Evolutionary conservation across 2,113 vertebrate genomes (phyloP).

Genomic region (Siniperca knerii): DNA sequence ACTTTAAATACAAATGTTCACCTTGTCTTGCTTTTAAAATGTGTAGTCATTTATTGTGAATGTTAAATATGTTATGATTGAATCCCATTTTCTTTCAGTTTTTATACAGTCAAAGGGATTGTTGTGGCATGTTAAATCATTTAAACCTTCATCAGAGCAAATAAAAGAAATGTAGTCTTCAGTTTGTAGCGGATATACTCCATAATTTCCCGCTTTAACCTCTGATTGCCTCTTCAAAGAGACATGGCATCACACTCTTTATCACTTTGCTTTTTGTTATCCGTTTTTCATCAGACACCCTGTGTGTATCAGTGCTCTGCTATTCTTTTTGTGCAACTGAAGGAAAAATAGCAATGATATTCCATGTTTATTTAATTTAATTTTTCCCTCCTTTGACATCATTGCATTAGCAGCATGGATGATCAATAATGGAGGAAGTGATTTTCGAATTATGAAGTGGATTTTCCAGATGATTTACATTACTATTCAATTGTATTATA

Average conservation of each 20-base stretch:
- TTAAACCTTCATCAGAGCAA: slow-evolving; percentile 51
- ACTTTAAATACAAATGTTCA: slow-evolving; percentile 33
- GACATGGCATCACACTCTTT: slow-evolving; percentile 23
- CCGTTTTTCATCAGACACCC: slow-evolving; percentile 48
- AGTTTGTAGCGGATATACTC: slow-evolving; percentile 22
- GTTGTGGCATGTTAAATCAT: slow-evolving; percentile 43
- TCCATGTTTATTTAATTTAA: slow-evolving; percentile 66
- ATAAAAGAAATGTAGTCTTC: slow-evolving; percentile 27
- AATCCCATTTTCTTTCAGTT: slow-evolving; percentile 34
- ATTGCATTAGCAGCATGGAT: slow-evolving; percentile 64
- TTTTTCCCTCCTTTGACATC: slow-evolving; percentile 55
- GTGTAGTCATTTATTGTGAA: neutral
- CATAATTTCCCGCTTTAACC: slow-evolving; percentile 50
- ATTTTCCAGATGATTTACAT: slow-evolving; percentile 63
- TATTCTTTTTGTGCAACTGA: slow-evolving; percentile 44
- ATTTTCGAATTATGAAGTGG: slow-evolving; percentile 68
- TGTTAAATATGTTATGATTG: slow-evolving; percentile 34
- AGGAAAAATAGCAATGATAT: slow-evolving; percentile 51
- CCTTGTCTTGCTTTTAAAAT: slow-evolving; percentile 41
- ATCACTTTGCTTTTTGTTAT: slow-evolving; percentile 30
- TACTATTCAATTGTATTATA: slow-evolving; percentile 35
- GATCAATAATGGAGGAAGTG: slow-evolving; percentile 63
- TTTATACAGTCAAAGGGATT: slow-evolving; percentile 24
- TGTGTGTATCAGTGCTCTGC: slow-evolving; percentile 30
- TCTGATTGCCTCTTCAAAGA: slow-evolving; percentile 50